Percentiles rank a stretch among this genome's conserved stretches.
Evolutionary conservation across 2,797 vertebrate species (phyloP).

Genomic region (Delichon dasypus): DNA sequence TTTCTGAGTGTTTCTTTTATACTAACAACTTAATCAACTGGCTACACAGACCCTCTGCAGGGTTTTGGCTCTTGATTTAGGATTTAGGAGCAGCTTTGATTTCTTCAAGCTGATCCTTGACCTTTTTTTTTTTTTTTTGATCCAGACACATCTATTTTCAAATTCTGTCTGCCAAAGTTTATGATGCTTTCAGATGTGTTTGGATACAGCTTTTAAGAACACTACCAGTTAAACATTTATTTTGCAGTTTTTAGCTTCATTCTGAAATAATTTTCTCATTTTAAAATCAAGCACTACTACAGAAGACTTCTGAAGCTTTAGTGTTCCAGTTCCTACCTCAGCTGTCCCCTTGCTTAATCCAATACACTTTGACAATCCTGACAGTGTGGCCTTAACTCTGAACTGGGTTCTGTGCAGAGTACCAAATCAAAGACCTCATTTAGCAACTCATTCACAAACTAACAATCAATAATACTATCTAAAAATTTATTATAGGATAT

Average conservation of each 20-base stretch:
- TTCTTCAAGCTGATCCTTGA: background rate
- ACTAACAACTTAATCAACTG: background rate
- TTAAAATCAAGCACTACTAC: background rate
- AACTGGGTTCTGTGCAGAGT: background rate
- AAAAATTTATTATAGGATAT: background rate
- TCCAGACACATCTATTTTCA: background rate
- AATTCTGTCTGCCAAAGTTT: background rate
- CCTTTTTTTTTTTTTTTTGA: no score
- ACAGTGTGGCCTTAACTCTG: background rate
- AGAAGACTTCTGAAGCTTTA: background rate
- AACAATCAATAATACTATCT: background rate
- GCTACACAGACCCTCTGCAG: background rate
- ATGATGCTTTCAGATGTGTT: background rate
- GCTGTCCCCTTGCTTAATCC: background rate
- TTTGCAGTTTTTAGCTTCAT: background rate
- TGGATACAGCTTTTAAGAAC: background rate
- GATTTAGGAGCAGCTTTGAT: background rate
- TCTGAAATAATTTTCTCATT: background rate
- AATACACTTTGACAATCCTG: background rate
- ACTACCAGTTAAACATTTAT: background rate
- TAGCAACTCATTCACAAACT: background rate
- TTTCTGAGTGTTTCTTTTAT: background rate
- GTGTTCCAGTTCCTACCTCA: background rate
- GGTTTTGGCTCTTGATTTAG: background rate
- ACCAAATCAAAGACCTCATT: background rate